A percentile compares a stretch with the other conserved stretches of the same genome.
Conservation (phyloP, 1,140 invertebrate genomes). For the Riptortus pedestris region DNA sequence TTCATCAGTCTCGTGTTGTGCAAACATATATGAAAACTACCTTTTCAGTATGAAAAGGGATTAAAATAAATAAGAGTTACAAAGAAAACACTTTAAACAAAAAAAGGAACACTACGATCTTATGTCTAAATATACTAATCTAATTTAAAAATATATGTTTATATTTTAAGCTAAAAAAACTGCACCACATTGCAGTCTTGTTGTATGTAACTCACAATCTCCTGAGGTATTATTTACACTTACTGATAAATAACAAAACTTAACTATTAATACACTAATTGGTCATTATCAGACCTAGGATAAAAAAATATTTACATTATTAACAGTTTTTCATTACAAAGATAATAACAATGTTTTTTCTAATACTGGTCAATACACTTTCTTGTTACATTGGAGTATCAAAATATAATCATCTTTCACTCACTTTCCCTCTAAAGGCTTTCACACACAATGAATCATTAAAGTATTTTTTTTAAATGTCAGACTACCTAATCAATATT, state of each 20-base stretch:
- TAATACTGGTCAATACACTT: slow-evolving; percentile 5
- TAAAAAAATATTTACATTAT: background rate
- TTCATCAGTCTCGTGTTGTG: background rate
- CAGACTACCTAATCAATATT: no score
- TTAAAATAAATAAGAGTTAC: slow-evolving; percentile 8
- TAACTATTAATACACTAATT: background rate
- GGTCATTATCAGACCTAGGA: background rate
- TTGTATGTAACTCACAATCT: slow-evolving; percentile 2
- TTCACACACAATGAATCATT: no score
- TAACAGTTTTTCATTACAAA: background rate
- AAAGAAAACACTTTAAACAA: slow-evolving; percentile 5
- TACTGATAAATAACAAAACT: background rate
- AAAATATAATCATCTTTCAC: no score
- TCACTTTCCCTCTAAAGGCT: no score
- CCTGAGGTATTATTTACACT: slow-evolving; percentile 14
- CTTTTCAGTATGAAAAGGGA: background rate
- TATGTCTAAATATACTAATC: background rate
- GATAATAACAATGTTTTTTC: background rate
- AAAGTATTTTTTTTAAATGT: no score
- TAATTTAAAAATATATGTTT: background rate
- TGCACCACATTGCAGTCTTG: background rate
- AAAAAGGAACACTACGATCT: slow-evolving; percentile 11
- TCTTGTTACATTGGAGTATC: no score
- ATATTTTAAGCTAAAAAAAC: no score
- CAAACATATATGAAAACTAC: background rate